phyloP scores from a whole-genome alignment of 2,113 vertebrate species.

The Polyodon spathula region DNA sequence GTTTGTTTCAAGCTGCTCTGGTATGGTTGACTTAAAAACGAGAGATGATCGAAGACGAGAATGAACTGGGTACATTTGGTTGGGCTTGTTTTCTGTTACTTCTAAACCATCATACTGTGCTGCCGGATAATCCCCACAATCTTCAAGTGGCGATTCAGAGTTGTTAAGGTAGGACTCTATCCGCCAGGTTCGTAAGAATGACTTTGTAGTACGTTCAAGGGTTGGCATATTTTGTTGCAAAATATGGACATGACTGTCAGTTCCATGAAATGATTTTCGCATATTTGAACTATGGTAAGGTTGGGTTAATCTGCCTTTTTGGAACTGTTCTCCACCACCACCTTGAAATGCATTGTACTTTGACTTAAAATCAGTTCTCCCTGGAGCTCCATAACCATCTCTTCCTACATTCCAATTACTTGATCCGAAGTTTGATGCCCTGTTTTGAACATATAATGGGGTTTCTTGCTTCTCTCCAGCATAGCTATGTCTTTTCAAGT shows the following conservation, averaged over 20 bases:
- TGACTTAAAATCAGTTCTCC: conserved; percentile 45
- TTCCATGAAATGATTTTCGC: conserved; percentile 73
- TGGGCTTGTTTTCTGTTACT: conserved; percentile 55
- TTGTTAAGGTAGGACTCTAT: conserved; percentile 86
- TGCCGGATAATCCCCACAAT: conserved; percentile 56
- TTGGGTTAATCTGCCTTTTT: conserved; percentile 37
- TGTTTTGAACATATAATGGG: conserved; percentile 50
- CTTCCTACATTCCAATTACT: conserved; percentile 69
- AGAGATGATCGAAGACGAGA: conserved; percentile 75
- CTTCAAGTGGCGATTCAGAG: conserved; percentile 48
- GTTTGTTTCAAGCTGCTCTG: conserved; percentile 72
- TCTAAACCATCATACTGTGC: conserved; percentile 54
- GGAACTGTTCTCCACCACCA: conserved; percentile 59
- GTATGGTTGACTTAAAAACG: conserved; percentile 69
- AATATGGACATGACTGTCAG: conserved; percentile 65
- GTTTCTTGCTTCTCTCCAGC: conserved; percentile 78
- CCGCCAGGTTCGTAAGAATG: conserved; percentile 77
- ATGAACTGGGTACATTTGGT: conserved; percentile 47
- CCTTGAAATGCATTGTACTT: conserved; percentile 25
- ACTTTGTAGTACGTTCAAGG: conserved; percentile 74
- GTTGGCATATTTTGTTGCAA: conserved; percentile 79
- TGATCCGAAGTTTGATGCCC: conserved; percentile 46
- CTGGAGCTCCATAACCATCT: conserved; percentile 51
- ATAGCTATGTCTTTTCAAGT: conserved; percentile 87
- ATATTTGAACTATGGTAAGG: conserved; percentile 58